Percentiles rank a stretch among this genome's conserved stretches.
phyloP scores from a whole-genome alignment of 2,113 vertebrate species.

The Gavialis gangeticus region DNA sequence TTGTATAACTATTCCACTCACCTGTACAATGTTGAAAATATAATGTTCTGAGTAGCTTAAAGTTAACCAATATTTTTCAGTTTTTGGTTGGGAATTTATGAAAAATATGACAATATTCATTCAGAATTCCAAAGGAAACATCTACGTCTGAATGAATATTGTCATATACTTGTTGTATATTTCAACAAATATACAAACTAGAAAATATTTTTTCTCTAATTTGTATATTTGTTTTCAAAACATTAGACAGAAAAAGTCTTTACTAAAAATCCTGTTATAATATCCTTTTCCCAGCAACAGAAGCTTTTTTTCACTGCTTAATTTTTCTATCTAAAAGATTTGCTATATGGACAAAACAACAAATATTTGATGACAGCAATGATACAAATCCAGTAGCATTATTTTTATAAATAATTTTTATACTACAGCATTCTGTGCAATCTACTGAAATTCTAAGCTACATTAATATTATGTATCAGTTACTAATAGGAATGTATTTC shows the following conservation, averaged over 20 bases:
- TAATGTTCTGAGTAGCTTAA: not conserved
- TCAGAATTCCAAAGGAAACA: no score
- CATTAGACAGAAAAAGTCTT: not conserved
- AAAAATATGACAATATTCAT: not conserved
- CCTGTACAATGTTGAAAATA: not conserved
- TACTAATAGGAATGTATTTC: not conserved
- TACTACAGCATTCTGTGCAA: not conserved
- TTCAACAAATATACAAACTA: no score
- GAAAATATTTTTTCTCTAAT: no score
- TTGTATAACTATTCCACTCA: no score
- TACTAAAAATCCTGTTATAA: not conserved
- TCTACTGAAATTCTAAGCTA: not conserved
- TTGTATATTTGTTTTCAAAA: not conserved
- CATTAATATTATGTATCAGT: not conserved
- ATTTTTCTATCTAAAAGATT: not conserved
- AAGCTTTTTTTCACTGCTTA: not conserved
- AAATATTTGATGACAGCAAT: not conserved
- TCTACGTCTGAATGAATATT: no score
- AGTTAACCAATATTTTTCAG: not conserved
- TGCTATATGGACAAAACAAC: not conserved
- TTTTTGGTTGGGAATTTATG: not conserved
- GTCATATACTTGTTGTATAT: no score
- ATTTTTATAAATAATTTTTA: not conserved
- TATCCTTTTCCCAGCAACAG: not conserved
- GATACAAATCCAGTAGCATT: not conserved